These are phyloP conservation scores for Lasioglossum albipes DNA, from an alignment of 1,140 invertebrate species.

Conservation along the genomic window DNA sequence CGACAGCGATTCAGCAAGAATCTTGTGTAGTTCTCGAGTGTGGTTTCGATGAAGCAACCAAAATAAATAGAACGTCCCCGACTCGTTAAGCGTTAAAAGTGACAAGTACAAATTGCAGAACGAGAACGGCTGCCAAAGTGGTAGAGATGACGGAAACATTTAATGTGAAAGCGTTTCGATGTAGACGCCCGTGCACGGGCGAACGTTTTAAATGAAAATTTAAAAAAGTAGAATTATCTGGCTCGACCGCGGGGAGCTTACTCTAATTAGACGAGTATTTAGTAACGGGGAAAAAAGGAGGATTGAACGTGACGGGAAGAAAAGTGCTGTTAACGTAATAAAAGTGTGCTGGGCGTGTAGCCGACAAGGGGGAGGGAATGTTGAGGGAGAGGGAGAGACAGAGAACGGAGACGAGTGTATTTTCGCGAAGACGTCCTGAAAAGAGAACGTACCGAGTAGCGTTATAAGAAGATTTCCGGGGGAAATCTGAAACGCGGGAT, in stretches of 20 bases:
- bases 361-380: neutral
- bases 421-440: conserved; percentile 18
- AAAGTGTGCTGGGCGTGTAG: neutral
- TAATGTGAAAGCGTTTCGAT: neutral
- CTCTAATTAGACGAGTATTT: neutral
- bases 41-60: too few species aligned
- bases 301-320: neutral
- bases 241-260: neutral
- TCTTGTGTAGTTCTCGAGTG: too few species aligned
- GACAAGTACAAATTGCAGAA: too few species aligned
- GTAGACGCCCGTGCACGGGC: neutral
- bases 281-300: neutral
- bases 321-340: neutral
- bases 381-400: too few species aligned
- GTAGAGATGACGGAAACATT: neutral
- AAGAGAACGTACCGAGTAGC: conserved; percentile 33
- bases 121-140: neutral
- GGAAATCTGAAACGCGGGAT: conserved; percentile 1
- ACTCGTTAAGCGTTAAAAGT: too few species aligned
- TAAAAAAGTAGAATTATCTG: neutral
- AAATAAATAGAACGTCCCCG: too few species aligned
- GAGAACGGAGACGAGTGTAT: neutral
- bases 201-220: neutral
- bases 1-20: too few species aligned
- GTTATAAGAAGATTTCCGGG: conserved; percentile 33